phyloP scores from a whole-genome alignment of 1,140 invertebrate genomes.

The Mercenaria mercenaria region DNA sequence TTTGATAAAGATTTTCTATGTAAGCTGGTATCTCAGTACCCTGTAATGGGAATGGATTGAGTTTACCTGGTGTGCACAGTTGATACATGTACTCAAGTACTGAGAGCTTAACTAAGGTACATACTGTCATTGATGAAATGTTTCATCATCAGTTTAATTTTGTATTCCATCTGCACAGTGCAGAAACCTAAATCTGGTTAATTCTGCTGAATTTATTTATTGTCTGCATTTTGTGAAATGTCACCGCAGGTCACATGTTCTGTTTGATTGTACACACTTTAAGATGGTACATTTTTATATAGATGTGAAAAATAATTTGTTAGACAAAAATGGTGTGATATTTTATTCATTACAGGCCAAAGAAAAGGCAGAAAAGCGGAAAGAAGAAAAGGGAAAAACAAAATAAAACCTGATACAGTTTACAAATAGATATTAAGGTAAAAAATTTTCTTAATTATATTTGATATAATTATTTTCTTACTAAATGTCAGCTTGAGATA shows the following conservation, averaged over 20 bases:
- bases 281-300: not conserved
- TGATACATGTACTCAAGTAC: too few species aligned
- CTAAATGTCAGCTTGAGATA: too few species aligned
- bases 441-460: too few species aligned
- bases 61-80: too few species aligned
- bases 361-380: conserved; percentile 76
- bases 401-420: not conserved
- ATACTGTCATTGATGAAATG: too few species aligned
- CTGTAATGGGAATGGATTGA: too few species aligned
- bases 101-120: too few species aligned
- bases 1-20: too few species aligned
- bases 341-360: conserved; percentile 75
- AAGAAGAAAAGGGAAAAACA: conserved; percentile 72
- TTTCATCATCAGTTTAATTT: too few species aligned
- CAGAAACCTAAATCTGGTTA: not conserved
- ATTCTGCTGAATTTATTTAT: not conserved
- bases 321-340: not conserved
- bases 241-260: not conserved
- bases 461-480: too few species aligned
- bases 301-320: not conserved
- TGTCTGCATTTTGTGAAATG: not conserved
- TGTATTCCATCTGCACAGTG: not conserved
- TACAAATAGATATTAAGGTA: too few species aligned
- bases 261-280: not conserved
- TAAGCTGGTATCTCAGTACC: too few species aligned